Percentiles rank a stretch among this genome's conserved stretches.
Evolutionary conservation across 2,113 vertebrate species (phyloP).

Genomic region (Calidris pygmaea): DNA sequence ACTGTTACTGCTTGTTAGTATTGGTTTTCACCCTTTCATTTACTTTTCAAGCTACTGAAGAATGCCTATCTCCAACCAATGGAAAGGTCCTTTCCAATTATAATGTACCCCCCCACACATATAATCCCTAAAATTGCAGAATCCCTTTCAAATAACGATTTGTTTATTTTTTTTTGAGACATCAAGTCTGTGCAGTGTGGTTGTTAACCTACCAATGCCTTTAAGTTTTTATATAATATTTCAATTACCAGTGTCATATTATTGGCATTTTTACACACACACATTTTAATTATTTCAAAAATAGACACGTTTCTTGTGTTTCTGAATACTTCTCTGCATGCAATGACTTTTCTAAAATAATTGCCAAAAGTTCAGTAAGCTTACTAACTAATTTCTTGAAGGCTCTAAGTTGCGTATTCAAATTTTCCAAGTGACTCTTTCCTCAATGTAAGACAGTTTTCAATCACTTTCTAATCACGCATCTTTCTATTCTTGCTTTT

Average conservation of each 20-base stretch:
- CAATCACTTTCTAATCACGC: background rate
- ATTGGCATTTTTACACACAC: background rate
- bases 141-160: background rate
- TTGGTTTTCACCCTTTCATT: background rate
- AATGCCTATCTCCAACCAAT: background rate
- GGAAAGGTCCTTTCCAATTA: background rate
- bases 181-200: background rate
- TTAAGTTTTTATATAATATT: background rate
- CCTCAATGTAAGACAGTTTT: background rate
- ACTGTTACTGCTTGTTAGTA: background rate
- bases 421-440: background rate
- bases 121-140: background rate
- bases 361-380: background rate
- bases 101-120: background rate
- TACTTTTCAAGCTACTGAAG: background rate
- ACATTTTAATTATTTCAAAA: background rate
- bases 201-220: background rate
- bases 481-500: constrained; percentile 31
- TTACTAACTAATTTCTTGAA: background rate
- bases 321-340: background rate
- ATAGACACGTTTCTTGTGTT: background rate
- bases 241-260: background rate
- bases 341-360: background rate
- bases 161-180: background rate
- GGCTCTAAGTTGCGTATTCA: background rate